A percentile compares a stretch with the other conserved stretches of the same genome.
Conservation (phyloP, 53 echinoderm and acorn worm genomes). For the Zoroaster sp. region DNA sequence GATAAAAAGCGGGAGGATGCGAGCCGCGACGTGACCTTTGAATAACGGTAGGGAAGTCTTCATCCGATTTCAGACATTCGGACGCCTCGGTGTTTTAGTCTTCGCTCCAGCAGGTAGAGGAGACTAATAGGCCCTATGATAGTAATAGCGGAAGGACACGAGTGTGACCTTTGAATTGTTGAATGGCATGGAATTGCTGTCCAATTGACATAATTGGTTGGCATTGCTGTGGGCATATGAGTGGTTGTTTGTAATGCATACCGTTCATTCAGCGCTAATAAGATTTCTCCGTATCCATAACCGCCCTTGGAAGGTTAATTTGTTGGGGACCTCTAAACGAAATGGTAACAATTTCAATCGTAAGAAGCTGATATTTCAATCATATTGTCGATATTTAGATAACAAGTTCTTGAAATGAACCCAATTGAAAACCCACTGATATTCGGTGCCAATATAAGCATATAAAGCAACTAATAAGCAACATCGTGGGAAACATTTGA, state of each 20-base stretch:
- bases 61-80: background rate
- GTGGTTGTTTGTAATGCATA: too few relatives aligned
- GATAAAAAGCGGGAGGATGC: too few relatives aligned
- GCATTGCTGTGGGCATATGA: background rate
- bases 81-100: conserved; percentile 18
- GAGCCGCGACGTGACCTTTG: too few relatives aligned
- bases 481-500: too few relatives aligned
- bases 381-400: too few relatives aligned
- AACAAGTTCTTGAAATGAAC: too few relatives aligned
- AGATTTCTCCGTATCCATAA: background rate
- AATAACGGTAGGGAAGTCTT: too few relatives aligned
- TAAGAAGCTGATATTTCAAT: background rate
- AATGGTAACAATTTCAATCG: background rate
- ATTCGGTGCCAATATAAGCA: too few relatives aligned
- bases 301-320: background rate
- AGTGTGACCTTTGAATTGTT: background rate
- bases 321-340: background rate
- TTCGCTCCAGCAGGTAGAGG: background rate
- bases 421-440: too few relatives aligned
- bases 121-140: background rate
- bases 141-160: background rate
- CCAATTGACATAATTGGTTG: background rate
- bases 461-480: too few relatives aligned
- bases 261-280: background rate
- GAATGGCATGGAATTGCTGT: background rate